Evolutionary conservation across 2,113 vertebrate genomes (phyloP).

Genomic region (Eupsittula cactorum): DNA sequence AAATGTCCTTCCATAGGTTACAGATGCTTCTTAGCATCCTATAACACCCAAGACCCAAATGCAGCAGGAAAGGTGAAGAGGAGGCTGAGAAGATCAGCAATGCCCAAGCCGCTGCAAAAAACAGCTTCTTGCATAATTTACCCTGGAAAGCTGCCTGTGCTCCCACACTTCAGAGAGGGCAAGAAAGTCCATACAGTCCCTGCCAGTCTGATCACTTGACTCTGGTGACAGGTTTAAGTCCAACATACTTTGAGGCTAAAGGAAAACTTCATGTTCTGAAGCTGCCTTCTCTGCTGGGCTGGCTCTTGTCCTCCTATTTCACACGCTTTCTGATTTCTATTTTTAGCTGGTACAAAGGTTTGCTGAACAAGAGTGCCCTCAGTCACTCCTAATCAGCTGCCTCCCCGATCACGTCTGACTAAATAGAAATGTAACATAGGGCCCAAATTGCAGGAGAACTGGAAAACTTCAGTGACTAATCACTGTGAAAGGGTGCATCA

Average conservation of each 20-base stretch:
- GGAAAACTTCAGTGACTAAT: constrained; percentile 44
- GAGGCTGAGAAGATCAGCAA: neutral
- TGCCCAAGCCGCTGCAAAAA: neutral
- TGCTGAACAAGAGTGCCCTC: constrained; percentile 4
- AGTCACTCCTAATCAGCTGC: constrained; percentile 22
- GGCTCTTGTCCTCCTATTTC: neutral
- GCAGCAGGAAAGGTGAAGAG: neutral
- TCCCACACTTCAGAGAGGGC: neutral
- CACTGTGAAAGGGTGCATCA: neutral
- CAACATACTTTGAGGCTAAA: neutral
- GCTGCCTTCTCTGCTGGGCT: neutral
- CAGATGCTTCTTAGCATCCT: neutral
- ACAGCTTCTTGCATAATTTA: neutral
- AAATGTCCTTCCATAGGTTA: neutral
- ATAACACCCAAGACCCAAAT: neutral
- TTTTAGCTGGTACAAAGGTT: constrained; percentile 14
- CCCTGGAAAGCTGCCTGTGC: neutral
- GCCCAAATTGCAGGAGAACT: constrained; percentile 25
- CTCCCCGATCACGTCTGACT: neutral
- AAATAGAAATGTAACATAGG: constrained; percentile 19
- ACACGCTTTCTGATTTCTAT: neutral
- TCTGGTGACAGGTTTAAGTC: neutral
- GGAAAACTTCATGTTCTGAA: neutral
- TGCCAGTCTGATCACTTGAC: neutral
- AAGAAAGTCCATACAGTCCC: neutral